Percentiles rank a stretch among this genome's conserved stretches.
phyloP scores from a whole-genome alignment of 2,113 vertebrate genomes.

The Tonatia bakeri region DNA sequence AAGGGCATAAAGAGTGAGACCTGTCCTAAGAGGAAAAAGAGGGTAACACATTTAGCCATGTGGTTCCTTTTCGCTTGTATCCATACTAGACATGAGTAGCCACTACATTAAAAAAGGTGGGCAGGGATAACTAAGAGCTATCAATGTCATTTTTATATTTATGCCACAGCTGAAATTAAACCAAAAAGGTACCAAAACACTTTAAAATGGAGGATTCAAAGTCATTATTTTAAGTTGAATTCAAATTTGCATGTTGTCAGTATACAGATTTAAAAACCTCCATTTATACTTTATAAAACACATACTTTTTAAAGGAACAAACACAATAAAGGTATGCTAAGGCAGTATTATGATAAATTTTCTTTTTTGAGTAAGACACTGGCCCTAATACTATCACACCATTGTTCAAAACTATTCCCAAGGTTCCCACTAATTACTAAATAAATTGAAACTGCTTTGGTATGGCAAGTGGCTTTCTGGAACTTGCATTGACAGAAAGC shows the following conservation, averaged over 20 bases:
- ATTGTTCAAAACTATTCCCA: background rate
- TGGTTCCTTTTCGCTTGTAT: background rate
- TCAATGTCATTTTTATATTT: background rate
- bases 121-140: background rate
- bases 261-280: background rate
- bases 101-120: background rate
- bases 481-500: too few relatives aligned
- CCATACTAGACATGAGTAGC: background rate
- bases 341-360: background rate
- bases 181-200: background rate
- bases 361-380: background rate
- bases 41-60: background rate
- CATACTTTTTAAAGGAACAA: background rate
- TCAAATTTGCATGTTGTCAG: background rate
- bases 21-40: background rate
- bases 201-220: constrained; percentile 15
- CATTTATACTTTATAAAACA: constrained; percentile 20
- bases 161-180: background rate
- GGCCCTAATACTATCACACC: background rate
- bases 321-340: constrained; percentile 3
- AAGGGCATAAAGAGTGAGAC: background rate
- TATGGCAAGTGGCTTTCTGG: background rate
- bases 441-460: background rate
- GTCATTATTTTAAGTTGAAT: constrained; percentile 2
- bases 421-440: background rate